A percentile compares a stretch with the other conserved stretches of the same genome.
Conservation (phyloP, 2,888 invertebrate genomes). For the Asteroscopus sphinx region DNA sequence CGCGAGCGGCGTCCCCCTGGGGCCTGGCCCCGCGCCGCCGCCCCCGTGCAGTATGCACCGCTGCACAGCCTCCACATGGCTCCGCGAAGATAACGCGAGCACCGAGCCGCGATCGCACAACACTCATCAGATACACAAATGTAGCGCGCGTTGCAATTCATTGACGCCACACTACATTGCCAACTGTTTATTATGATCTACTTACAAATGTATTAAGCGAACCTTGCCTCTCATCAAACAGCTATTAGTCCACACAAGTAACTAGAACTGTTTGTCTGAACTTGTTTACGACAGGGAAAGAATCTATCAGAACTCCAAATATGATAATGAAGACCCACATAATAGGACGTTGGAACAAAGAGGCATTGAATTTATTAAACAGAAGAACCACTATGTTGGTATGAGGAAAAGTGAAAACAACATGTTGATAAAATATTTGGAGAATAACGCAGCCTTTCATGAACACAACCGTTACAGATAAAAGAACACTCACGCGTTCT, state of each 20-base stretch:
- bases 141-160: conserved; percentile 75
- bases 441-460: conserved; percentile 54
- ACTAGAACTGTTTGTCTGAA: too few relatives aligned
- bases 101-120: conserved; percentile 68
- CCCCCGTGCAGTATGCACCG: conserved; percentile 80
- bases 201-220: conserved; percentile 42
- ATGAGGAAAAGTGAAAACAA: conserved; percentile 42
- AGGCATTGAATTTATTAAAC: conserved; percentile 44
- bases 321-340: conserved; percentile 30
- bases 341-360: conserved; percentile 37
- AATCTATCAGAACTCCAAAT: conserved; percentile 37
- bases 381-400: conserved; percentile 29
- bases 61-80: conserved; percentile 84
- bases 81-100: conserved; percentile 74
- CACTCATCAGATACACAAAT: conserved; percentile 68
- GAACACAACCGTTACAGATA: conserved; percentile 40
- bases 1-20: conserved; percentile 65
- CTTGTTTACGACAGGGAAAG: conserved; percentile 31
- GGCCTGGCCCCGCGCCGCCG: conserved; percentile 58
- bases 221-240: conserved; percentile 19
- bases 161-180: conserved; percentile 80
- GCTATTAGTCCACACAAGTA: conserved; percentile 35
- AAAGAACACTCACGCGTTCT: conserved; percentile 22
- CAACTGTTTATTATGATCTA: conserved; percentile 74
- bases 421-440: conserved; percentile 48